These are phyloP conservation scores for Bos javanicus DNA, from an alignment of 2,113 vertebrate species.

Conservation along the genomic window DNA sequence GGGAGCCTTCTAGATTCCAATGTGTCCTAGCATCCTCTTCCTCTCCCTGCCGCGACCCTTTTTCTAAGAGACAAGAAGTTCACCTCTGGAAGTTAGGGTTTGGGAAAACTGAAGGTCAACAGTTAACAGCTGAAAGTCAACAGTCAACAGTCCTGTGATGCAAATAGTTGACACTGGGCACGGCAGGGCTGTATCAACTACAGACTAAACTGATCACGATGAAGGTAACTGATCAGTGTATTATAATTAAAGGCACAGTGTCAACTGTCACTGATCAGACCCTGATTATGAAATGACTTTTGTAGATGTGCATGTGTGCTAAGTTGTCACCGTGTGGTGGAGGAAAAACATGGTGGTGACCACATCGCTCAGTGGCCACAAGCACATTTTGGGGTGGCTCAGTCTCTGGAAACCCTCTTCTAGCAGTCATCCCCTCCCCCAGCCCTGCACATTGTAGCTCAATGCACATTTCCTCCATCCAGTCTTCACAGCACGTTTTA, in stretches of 20 bases:
- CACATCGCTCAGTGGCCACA: accelerated
- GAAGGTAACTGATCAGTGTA: background rate
- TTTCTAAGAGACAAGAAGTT: background rate
- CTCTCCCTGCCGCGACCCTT: background rate
- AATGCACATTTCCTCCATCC: accelerated
- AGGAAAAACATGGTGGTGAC: accelerated
- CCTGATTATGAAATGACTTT: too few species aligned
- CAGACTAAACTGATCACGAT: background rate
- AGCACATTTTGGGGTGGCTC: background rate
- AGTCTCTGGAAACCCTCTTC: background rate
- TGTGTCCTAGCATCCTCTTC: accelerated
- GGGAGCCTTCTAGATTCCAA: accelerated
- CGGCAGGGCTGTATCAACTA: accelerated
- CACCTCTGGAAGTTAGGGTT: background rate
- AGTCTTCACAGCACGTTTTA: accelerated
- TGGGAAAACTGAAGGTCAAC: background rate
- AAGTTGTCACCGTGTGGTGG: accelerated
- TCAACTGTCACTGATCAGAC: background rate
- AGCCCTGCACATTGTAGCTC: accelerated
- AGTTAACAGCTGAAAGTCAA: background rate
- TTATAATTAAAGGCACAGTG: background rate
- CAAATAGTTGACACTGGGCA: background rate
- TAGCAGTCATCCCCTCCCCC: background rate
- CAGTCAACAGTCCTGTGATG: background rate
- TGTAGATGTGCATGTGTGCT: accelerated